These are phyloP conservation scores for Tetragonula clypearis DNA, from an alignment of 1,140 invertebrate species.

Conservation along the genomic window DNA sequence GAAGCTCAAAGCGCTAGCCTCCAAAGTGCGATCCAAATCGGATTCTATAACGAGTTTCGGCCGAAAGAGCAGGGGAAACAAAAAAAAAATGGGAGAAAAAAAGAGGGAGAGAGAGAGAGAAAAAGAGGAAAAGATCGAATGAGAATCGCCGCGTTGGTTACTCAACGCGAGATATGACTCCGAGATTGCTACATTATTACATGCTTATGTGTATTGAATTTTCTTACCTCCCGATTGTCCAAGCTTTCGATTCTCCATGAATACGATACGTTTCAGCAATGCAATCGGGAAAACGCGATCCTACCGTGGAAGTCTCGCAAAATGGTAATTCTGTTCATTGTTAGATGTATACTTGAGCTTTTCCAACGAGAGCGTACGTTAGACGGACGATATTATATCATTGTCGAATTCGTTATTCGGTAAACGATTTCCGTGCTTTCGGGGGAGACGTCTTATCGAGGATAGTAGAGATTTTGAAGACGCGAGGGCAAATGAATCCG, in stretches of 20 bases:
- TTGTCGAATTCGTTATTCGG: neutral
- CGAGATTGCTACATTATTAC: neutral
- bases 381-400: neutral
- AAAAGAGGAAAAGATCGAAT: neutral
- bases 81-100: too few relatives aligned
- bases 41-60: conserved; percentile 10
- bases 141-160: conserved; percentile 14
- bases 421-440: neutral
- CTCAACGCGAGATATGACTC: neutral
- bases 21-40: conserved; percentile 1
- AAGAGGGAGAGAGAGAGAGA: too few relatives aligned
- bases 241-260: neutral
- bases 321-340: neutral
- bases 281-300: neutral
- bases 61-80: neutral
- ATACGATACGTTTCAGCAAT: neutral
- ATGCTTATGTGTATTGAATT: too few relatives aligned
- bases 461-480: neutral
- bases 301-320: neutral
- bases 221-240: neutral
- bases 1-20: neutral
- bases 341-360: neutral
- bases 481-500: conserved; percentile 25
- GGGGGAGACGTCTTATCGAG: neutral
- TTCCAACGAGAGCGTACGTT: neutral